A percentile compares a stretch with the other conserved stretches of the same genome.
Conservation (phyloP, 2,797 vertebrate species). For the Poeciliopsis gracilis region DNA sequence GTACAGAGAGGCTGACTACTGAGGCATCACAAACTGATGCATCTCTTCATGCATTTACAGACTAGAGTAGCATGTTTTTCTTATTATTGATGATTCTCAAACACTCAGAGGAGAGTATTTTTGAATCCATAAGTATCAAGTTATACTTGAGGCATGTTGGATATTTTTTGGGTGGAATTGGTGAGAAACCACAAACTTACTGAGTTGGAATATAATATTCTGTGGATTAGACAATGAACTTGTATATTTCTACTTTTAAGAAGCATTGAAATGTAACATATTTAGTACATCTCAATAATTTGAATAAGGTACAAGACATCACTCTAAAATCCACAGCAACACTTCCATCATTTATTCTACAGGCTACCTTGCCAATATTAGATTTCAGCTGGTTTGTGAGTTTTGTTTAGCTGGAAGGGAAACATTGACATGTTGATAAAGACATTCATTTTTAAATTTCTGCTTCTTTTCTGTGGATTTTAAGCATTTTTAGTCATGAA, state of each 20-base stretch:
- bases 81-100: not conserved
- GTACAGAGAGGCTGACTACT: not conserved
- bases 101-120: not conserved
- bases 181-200: not conserved
- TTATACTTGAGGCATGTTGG: not conserved
- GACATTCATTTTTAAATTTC: too few species aligned
- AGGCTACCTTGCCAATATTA: too few species aligned
- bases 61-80: not conserved
- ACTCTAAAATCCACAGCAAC: too few species aligned
- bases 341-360: too few species aligned
- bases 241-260: not conserved
- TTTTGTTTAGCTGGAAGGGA: too few species aligned
- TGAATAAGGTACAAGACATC: not conserved
- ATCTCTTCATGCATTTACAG: not conserved
- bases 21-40: not conserved
- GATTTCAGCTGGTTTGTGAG: too few species aligned
- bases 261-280: not conserved
- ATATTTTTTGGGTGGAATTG: not conserved
- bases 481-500: too few species aligned
- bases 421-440: too few species aligned
- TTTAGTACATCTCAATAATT: not conserved
- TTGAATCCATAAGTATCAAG: not conserved
- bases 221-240: not conserved
- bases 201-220: not conserved
- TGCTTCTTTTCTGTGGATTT: not conserved